Conservation (phyloP, 2,113 vertebrate genomes). For the Ptychochromis oligacanthus region DNA sequence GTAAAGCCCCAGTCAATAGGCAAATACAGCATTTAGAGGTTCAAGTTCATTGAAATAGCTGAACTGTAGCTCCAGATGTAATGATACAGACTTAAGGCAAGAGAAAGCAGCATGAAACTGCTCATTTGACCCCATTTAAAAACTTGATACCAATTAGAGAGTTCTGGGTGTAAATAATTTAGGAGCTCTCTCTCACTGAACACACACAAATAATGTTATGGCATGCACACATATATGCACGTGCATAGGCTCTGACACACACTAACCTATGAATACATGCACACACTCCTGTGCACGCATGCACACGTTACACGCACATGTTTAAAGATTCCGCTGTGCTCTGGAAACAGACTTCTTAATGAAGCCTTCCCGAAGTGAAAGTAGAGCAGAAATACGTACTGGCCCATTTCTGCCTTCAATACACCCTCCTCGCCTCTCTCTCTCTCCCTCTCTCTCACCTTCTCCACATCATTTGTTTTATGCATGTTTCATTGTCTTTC, state of each 20-base stretch:
- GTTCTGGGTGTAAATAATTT: slow-evolving; percentile 83
- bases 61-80: slow-evolving; percentile 44
- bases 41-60: slow-evolving; percentile 52
- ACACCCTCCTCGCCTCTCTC: slow-evolving; percentile 63
- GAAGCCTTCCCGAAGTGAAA: slow-evolving; percentile 80
- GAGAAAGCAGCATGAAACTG: slow-evolving; percentile 73
- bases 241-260: slow-evolving; percentile 33
- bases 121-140: slow-evolving; percentile 87
- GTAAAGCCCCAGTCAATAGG: slow-evolving; percentile 18
- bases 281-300: slow-evolving; percentile 14
- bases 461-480: slow-evolving; percentile 77
- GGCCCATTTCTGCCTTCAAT: slow-evolving; percentile 79
- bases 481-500: slow-evolving; percentile 76
- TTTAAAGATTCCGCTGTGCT: slow-evolving; percentile 57
- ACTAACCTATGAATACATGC: slow-evolving; percentile 35
- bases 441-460: slow-evolving; percentile 60
- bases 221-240: slow-evolving; percentile 32
- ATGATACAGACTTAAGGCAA: slow-evolving; percentile 60
- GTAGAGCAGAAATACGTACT: slow-evolving; percentile 80
- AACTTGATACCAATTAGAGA: slow-evolving; percentile 86
- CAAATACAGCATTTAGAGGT: slow-evolving; percentile 40
- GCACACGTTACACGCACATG: slow-evolving; percentile 27
- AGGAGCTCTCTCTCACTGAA: slow-evolving; percentile 66
- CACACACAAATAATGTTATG: slow-evolving; percentile 64
- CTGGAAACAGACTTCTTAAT: slow-evolving; percentile 85